Evolutionary conservation across 2,113 vertebrate genomes (phyloP).

Genomic region (Rafetus swinhoei): DNA sequence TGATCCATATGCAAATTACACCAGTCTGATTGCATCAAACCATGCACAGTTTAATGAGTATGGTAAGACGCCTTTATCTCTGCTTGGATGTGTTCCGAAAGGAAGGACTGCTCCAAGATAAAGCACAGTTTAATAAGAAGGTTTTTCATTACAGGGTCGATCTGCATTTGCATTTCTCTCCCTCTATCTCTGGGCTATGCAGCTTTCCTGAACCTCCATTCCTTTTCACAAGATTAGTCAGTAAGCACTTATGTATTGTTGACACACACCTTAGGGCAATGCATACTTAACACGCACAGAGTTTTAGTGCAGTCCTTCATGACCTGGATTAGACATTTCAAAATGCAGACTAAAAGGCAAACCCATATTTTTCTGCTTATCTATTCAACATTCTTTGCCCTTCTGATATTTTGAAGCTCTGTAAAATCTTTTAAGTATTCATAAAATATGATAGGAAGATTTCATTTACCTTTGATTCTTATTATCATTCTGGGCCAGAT

Average conservation of each 20-base stretch:
- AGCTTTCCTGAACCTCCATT: slow-evolving; percentile 56
- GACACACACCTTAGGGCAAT: slow-evolving; percentile 70
- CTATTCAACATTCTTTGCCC: not conserved
- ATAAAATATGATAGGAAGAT: not conserved
- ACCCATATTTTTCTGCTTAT: slow-evolving; percentile 27
- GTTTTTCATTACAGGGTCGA: slow-evolving; percentile 78
- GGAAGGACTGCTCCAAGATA: slow-evolving; percentile 77
- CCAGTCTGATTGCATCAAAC: slow-evolving; percentile 83
- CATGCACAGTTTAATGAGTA: slow-evolving; percentile 81
- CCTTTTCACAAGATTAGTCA: slow-evolving; percentile 62
- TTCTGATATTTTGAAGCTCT: slow-evolving; percentile 39
- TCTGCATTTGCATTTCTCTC: slow-evolving; percentile 75
- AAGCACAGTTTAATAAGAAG: slow-evolving; percentile 82
- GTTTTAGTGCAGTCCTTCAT: slow-evolving; percentile 36
- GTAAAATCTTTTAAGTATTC: slow-evolving; percentile 24
- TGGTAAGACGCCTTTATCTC: slow-evolving; percentile 81
- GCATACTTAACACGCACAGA: slow-evolving; percentile 36
- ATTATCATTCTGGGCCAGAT: not conserved
- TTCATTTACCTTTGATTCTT: slow-evolving; percentile 21
- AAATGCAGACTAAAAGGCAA: slow-evolving; percentile 21
- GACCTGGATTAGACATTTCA: slow-evolving; percentile 43
- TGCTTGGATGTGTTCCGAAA: slow-evolving; percentile 79
- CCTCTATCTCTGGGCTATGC: slow-evolving; percentile 33
- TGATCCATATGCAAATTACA: slow-evolving; percentile 84
- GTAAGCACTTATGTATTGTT: slow-evolving; percentile 69